Conservation (phyloP, 2,113 vertebrate genomes). For the Gasterosteus aculeatus region DNA sequence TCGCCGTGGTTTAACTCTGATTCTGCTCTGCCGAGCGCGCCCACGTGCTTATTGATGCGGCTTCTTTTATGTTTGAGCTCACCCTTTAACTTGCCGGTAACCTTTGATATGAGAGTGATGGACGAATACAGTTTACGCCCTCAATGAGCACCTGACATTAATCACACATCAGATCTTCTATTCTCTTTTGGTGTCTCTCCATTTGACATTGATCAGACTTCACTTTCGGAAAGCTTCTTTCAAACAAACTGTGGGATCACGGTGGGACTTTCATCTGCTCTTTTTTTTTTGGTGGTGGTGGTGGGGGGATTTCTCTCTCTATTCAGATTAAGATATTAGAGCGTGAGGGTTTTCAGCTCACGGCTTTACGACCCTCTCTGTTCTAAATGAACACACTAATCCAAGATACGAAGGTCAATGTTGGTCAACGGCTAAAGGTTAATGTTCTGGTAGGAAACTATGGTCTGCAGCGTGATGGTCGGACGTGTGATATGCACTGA, state of each 20-base stretch:
- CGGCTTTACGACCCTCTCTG: constrained; percentile 21
- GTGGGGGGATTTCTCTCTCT: neutral
- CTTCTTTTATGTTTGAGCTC: neutral
- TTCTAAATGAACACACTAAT: neutral
- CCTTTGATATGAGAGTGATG: neutral
- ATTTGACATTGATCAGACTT: constrained; percentile 36
- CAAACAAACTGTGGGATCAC: constrained; percentile 30
- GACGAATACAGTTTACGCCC: neutral
- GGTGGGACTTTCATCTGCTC: constrained; percentile 19
- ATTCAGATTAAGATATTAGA: constrained; percentile 18
- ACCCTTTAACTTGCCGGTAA: neutral
- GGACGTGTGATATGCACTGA: neutral
- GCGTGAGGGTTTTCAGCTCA: constrained; percentile 25
- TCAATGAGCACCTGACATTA: neutral
- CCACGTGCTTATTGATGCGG: neutral
- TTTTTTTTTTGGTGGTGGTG: neutral
- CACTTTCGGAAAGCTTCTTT: constrained; percentile 19
- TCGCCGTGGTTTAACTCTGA: neutral
- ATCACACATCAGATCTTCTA: constrained; percentile 12
- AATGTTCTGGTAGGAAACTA: neutral
- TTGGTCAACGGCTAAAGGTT: neutral
- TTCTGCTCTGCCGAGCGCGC: constrained; percentile 13
- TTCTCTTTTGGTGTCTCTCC: constrained; percentile 1
- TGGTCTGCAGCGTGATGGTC: neutral
- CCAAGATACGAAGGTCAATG: neutral